A percentile compares a stretch with the other conserved stretches of the same genome.
These are phyloP conservation scores for Drosophila borealis DNA, from an alignment of 2,888 invertebrate species.

Conservation along the genomic window DNA sequence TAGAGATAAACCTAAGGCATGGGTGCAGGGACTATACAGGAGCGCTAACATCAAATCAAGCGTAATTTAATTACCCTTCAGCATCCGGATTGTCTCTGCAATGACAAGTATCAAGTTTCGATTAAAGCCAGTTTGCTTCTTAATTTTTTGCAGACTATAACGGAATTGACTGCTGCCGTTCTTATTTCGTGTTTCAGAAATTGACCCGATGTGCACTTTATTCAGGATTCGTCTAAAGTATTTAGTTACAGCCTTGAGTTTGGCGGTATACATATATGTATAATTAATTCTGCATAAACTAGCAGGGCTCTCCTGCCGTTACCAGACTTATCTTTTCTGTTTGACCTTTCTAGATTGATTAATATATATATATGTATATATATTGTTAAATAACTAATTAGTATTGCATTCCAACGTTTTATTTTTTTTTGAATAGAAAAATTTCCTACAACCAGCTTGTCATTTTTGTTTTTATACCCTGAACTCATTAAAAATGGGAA, in stretches of 20 bases:
- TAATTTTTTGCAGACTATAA: conserved; percentile 64
- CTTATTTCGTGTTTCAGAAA: conserved; percentile 24
- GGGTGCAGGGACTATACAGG: conserved; percentile 35
- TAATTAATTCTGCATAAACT: neutral
- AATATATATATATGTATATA: too few species aligned
- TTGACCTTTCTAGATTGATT: too few species aligned
- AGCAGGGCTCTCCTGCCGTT: neutral
- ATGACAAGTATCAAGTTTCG: conserved; percentile 75
- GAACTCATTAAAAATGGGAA: too few species aligned
- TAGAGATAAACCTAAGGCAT: conserved; percentile 24
- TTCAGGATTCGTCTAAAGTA: conserved; percentile 21
- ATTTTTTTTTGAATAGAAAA: too few species aligned
- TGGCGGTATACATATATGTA: neutral
- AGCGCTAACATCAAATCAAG: conserved; percentile 69
- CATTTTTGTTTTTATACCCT: too few species aligned
- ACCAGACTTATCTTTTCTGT: too few species aligned
- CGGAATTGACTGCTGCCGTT: conserved; percentile 50
- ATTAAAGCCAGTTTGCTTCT: conserved; percentile 54
- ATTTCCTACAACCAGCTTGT: too few species aligned
- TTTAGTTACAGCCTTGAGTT: conserved; percentile 31
- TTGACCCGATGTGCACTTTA: conserved; percentile 7
- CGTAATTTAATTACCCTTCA: conserved; percentile 69
- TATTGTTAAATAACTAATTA: too few species aligned
- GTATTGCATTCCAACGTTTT: too few species aligned
- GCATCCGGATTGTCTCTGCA: conserved; percentile 50